Base-by-base conservation (phyloP, 1,140 invertebrate genomes). In the Microplitis demolitor region DNA sequence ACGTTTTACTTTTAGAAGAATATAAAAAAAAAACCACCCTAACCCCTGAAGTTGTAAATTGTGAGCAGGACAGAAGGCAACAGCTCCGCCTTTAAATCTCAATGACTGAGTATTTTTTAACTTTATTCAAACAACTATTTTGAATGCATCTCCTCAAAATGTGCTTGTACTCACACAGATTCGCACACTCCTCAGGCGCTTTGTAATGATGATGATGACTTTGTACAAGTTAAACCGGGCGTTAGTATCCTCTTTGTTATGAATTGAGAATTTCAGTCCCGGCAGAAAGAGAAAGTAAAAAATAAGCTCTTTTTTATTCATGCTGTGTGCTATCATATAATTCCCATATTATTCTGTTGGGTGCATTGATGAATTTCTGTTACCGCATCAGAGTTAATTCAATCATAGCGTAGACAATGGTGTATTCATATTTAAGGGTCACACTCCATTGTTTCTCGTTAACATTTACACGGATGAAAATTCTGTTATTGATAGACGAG, bases 141-240 rank as follows among this genome's bases (percentile, higher is more conserved):
- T 66, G 63, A 66, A 66, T 66, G 63, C 63, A 66, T 11, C 39
- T 45, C 63, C 37, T 45, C 16, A 3, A 39, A 31, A 61, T 61
- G 11, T 31, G 11, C 58, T 61, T 34, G 34, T 45, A 63, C n/a
- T 13, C 13, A 45, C 39, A 45, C 39, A 45, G 2, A 11, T 45
- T 9, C 39, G 5, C 39, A 6, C 39, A 45, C 3, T 45, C 8
- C 6, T 9, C 6, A 45, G 6, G 39, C 4, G 39, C 39, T 58
- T 58, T 24, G 24, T 58, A 24, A 14, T 14, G n/a, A 9, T 58
- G 8, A 58, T 62, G 33, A 39, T 66, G 14, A 31, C 33, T 8
- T 45, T 50, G 37, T 66, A 37, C 45, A 66, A 66, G 63, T 51
- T 37, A 66, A 66, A 66, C 63, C 37, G 14, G 63, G 63, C 63